Base-by-base conservation (phyloP, 92 coral and sea anemone genomes). In the Zoanthus sociatus region DNA sequence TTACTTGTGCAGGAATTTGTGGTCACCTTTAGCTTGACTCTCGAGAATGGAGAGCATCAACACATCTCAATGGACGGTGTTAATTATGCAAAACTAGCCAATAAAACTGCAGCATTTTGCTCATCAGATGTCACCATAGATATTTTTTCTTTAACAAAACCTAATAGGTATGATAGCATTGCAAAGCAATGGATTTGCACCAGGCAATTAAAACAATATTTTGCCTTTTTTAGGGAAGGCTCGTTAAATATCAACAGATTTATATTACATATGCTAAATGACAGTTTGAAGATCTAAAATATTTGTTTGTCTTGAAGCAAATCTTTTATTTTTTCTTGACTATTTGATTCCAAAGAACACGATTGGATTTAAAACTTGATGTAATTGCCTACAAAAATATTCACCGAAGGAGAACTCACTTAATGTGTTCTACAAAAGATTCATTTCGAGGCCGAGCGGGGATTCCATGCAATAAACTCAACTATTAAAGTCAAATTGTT, bases 131-230 rank as follows among this genome's bases (percentile, higher is more conserved):
- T 66, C 85, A 81, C 47, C 85, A 18, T 4, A 18, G n/a, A 81
- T 60, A 53, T 15, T 64, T 81, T 26, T 67, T 66, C 69, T 71
- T 47, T 66, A 47, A 46, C 64, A n/a, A 6, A 81, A 81, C 58
- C 85, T 78, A 32, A 54, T 66, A 66, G 9, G 55, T 37, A 37
- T 37, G 84, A 79, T 42, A 42, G 60, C 56, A 81, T 63, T 66
- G 76, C 63, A 81, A 13, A 45, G 75, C 76, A 26, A 64, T 67
- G 17, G 75, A 56, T 81, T 81, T 81, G 61, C 75, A 81, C 32
- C 64, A 67, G 61, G 85, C 73, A 81, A 81, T 81, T 81, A 81
- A 68, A 81, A 81, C 85, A 81, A 46, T 50, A 81, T 67, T 81
- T 81, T 66, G 70, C 85, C 12, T 64, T 9, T 47, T 73, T 60